These are phyloP conservation scores for Brachionus koreanus DNA, from an alignment of 1,140 invertebrate genomes.

Conservation along the genomic window DNA sequence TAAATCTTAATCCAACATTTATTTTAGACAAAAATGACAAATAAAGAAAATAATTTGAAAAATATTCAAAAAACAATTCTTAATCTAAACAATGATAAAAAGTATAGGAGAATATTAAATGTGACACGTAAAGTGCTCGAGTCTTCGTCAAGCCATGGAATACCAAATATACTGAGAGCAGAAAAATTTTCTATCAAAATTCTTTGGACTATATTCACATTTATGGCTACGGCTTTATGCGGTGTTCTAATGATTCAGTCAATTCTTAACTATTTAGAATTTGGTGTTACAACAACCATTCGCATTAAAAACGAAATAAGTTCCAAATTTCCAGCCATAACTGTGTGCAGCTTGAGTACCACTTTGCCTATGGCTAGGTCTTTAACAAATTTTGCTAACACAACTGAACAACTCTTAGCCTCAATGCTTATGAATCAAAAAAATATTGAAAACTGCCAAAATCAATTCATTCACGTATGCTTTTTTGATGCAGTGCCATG, in stretches of 20 bases:
- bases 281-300: background rate
- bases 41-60: background rate
- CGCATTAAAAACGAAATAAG: background rate
- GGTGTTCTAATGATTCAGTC: background rate
- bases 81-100: background rate
- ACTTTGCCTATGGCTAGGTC: background rate
- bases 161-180: background rate
- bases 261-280: background rate
- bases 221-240: background rate
- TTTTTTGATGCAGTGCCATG: background rate
- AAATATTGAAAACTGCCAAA: background rate
- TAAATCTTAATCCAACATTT: too few species aligned
- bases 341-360: background rate
- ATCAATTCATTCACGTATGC: background rate
- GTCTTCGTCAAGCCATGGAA: background rate
- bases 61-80: background rate
- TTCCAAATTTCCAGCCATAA: background rate
- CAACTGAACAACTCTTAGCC: background rate
- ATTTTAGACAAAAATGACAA: background rate
- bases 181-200: conserved; percentile 6
- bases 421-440: background rate
- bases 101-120: background rate
- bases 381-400: background rate
- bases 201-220: background rate
- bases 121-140: background rate